Evolutionary conservation across 2,113 vertebrate species (phyloP).

Genomic region (Apodemus sylvaticus): DNA sequence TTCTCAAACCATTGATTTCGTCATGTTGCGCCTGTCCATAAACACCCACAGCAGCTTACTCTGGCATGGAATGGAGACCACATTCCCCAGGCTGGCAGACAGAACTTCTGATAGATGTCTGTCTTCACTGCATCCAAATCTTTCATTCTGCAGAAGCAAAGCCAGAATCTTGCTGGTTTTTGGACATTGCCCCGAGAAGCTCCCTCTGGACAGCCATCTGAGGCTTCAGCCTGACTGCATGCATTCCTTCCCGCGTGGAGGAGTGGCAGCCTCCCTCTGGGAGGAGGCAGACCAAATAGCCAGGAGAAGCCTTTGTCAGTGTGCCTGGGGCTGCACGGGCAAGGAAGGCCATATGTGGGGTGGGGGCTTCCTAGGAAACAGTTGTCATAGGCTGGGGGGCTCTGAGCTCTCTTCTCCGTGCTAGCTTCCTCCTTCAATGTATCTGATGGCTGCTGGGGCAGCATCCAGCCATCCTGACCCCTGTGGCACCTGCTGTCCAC

Average conservation of each 20-base stretch:
- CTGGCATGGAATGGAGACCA: not conserved
- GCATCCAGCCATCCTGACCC: not conserved
- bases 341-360: not conserved
- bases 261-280: not conserved
- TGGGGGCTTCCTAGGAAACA: not conserved
- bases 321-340: not conserved
- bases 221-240: not conserved
- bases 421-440: not conserved
- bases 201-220: not conserved
- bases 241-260: not conserved
- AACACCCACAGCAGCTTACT: not conserved
- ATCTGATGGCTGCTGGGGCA: not conserved
- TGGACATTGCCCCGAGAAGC: not conserved
- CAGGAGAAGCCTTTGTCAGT: not conserved
- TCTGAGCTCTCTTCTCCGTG: not conserved
- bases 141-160: not conserved
- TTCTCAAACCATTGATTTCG: conserved; percentile 34
- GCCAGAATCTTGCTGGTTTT: not conserved
- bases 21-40: not conserved
- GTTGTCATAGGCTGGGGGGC: too few relatives aligned
- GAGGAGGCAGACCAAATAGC: not conserved
- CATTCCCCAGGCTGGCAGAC: not conserved
- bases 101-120: not conserved
- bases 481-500: not conserved
- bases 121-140: not conserved